phyloP scores from a whole-genome alignment of 2,888 invertebrate genomes.

The Dynastes maya region DNA sequence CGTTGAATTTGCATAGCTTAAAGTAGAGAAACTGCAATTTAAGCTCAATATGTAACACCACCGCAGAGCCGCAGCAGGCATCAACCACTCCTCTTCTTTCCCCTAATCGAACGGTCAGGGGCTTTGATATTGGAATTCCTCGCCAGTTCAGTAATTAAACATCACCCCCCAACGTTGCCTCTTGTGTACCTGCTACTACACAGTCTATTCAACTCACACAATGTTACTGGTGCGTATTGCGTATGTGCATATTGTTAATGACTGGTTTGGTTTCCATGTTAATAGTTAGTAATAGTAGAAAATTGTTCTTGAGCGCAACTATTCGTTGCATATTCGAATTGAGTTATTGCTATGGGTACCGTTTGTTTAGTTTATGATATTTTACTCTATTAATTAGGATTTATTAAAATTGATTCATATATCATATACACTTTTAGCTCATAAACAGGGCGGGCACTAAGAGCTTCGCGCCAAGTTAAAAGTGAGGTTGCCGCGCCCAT shows the following conservation, averaged over 20 bases:
- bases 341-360: no score
- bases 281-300: neutral
- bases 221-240: neutral
- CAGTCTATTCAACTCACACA: constrained; percentile 27
- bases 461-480: no score
- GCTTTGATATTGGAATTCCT: constrained; percentile 65
- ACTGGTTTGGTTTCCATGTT: constrained; percentile 15
- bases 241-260: neutral
- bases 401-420: no score
- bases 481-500: no score
- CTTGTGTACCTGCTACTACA: constrained; percentile 49
- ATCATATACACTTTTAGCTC: no score
- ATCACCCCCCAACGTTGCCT: constrained; percentile 55
- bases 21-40: no score
- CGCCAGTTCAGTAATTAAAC: constrained; percentile 63
- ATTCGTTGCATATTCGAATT: no score
- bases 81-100: constrained; percentile 52
- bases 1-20: no score
- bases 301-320: neutral
- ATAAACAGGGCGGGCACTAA: no score
- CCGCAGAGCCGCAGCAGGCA: constrained; percentile 45
- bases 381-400: no score
- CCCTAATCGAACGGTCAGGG: constrained; percentile 51
- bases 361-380: no score
- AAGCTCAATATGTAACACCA: neutral